phyloP scores from a whole-genome alignment of 2,113 vertebrate genomes.

The Oreocharis arfaki region DNA sequence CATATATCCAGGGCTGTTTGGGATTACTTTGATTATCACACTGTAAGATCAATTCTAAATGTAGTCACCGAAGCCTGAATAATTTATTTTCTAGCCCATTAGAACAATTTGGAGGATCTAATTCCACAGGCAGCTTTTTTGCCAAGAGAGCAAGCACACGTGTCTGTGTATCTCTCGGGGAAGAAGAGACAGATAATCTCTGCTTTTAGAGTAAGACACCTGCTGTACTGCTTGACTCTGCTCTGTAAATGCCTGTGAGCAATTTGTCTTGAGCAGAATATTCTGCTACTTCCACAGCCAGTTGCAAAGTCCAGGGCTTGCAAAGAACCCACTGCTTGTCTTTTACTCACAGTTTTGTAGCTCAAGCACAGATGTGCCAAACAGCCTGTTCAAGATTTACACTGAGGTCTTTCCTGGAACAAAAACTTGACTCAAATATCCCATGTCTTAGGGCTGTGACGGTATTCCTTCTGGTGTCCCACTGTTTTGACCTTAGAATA shows the following conservation, averaged over 20 bases:
- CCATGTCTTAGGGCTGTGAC: neutral
- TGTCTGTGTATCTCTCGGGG: neutral
- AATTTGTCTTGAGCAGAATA: neutral
- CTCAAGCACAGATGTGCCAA: neutral
- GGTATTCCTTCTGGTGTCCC: neutral
- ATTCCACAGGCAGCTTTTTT: neutral
- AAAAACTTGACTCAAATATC: neutral
- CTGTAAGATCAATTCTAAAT: constrained; percentile 45
- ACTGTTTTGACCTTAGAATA: neutral
- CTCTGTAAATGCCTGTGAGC: neutral
- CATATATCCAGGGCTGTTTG: neutral
- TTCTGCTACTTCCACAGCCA: neutral
- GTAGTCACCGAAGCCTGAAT: constrained; percentile 24
- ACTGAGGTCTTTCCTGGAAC: neutral
- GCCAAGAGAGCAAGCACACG: neutral
- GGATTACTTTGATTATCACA: constrained; percentile 43
- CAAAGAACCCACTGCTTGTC: neutral
- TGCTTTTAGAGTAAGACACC: neutral
- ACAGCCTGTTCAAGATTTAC: neutral
- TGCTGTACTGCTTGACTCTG: neutral
- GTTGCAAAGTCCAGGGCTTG: neutral
- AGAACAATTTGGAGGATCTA: constrained; percentile 30
- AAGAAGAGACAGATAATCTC: neutral
- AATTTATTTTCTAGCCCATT: constrained; percentile 56
- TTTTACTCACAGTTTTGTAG: neutral